Percentiles rank a stretch among this genome's conserved stretches.
phyloP scores from a whole-genome alignment of 2,888 invertebrate genomes.

The Agrotis puta region DNA sequence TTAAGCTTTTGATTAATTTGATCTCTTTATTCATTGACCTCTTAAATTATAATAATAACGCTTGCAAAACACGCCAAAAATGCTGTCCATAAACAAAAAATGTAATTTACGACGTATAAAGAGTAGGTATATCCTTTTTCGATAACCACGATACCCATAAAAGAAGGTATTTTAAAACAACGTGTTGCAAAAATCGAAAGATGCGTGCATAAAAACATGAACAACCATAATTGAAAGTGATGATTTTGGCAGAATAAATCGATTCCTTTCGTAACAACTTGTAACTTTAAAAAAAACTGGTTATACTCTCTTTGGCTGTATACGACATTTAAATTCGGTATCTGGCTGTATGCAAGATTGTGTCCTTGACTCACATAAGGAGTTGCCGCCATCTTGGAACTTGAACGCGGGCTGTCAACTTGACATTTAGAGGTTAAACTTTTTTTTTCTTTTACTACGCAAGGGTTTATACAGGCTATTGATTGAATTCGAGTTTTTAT shows the following conservation, averaged over 20 bases:
- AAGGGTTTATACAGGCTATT: conserved; percentile 54
- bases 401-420: conserved; percentile 76
- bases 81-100: neutral
- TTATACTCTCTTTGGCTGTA: conserved; percentile 50
- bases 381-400: conserved; percentile 80
- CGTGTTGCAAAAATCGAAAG: conserved; percentile 7
- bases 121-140: neutral
- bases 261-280: conserved; percentile 50
- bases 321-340: conserved; percentile 71
- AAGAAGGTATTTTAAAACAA: neutral
- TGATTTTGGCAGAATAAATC: conserved; percentile 55
- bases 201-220: neutral
- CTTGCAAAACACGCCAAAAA: conserved; percentile 2
- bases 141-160: neutral
- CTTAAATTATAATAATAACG: neutral
- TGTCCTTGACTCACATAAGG: conserved; percentile 80
- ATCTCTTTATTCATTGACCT: conserved; percentile 1
- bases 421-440: conserved; percentile 78
- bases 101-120: neutral
- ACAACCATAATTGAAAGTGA: conserved; percentile 45
- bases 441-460: conserved; percentile 45
- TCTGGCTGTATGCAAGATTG: conserved; percentile 69
- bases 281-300: conserved; percentile 54
- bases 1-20: neutral
- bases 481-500: conserved; percentile 27